Base-by-base conservation (phyloP, 2,888 invertebrate genomes). In the Amblyjoppa proteus region DNA sequence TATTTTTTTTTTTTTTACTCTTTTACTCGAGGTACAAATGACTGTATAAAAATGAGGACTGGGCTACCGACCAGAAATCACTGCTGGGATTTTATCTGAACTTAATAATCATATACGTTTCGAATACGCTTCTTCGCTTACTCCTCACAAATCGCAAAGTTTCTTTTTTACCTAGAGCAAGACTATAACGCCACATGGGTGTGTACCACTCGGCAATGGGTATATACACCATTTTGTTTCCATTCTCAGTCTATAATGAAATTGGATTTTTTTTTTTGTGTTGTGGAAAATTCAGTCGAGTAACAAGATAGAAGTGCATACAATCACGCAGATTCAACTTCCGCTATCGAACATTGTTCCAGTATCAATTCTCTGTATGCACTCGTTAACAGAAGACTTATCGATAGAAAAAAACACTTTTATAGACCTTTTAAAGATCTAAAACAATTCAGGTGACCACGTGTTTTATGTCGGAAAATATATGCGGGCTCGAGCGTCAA, bases 211-310 rank as follows among this genome's bases (percentile, higher is more conserved):
- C 31, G 34, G 34, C 34, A 34, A 31, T 64, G 58, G 25, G 58
- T 58, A 58, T 28, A 28, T 28, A 16, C 34, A 16, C n/a, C 34
- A 58, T 71, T 68, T 85, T 64, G 51, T 87, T 87, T 69, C 28
- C 31, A 51, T 83, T 83, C 90, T 92, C 92, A 92, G 92, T 92
- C 92, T 92, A 91, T 91, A 88, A 91, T 89, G 88, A 91, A 91
- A 89, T 91, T 90, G 89, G 88, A 90, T 89, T 88, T 89, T 80
- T 88, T 90, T 88, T 53, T 51, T 34, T 20, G 53, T 61, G 4
- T 31, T 16, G 68, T 85, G 88, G 86, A 76, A 83, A 80, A 86
- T 82, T 89, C 89, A 89, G 90, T 89, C 90, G 86, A 80, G 84
- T 69, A 51, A 61, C 80, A 51, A 77, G 25, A 75, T 64, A 34